A percentile compares a stretch with the other conserved stretches of the same genome.
Conservation (phyloP, 2,797 vertebrate species). For the Dicrostonyx torquatus region DNA sequence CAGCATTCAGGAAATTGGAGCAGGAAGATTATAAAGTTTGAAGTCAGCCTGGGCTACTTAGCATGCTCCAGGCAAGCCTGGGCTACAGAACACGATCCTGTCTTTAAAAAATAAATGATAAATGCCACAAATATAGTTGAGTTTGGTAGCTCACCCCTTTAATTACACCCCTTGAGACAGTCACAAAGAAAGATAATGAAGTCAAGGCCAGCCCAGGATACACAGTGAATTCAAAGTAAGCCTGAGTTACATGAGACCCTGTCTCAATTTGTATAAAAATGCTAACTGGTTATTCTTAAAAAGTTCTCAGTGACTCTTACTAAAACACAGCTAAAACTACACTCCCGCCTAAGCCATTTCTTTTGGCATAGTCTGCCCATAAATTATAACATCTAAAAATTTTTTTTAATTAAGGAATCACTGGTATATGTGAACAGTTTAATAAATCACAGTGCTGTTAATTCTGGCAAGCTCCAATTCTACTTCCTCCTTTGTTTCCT, state of each 20-base stretch:
- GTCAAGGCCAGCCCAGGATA: not conserved
- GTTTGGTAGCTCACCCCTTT: not conserved
- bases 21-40: not conserved
- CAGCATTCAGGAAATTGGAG: not conserved
- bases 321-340: conserved; percentile 26
- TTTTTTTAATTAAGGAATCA: not conserved
- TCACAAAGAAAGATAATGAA: not conserved
- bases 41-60: not conserved
- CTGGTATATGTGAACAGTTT: not conserved
- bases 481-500: conserved; percentile 21
- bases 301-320: conserved; percentile 2
- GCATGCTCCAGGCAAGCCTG: not conserved
- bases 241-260: not conserved
- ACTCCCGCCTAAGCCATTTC: not conserved
- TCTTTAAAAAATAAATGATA: no score
- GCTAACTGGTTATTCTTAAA: conserved; percentile 1
- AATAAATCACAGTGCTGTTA: conserved; percentile 30
- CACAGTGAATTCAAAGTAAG: not conserved
- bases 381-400: not conserved
- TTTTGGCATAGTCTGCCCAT: not conserved
- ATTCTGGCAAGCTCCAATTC: not conserved
- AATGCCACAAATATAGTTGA: not conserved
- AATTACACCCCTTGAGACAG: not conserved
- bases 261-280: not conserved
- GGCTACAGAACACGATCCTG: not conserved